Evolutionary conservation across 2,113 vertebrate species (phyloP), one percentile per base, ranked within the genome.

Genomic region (Sapayoa aenigma): DNA sequence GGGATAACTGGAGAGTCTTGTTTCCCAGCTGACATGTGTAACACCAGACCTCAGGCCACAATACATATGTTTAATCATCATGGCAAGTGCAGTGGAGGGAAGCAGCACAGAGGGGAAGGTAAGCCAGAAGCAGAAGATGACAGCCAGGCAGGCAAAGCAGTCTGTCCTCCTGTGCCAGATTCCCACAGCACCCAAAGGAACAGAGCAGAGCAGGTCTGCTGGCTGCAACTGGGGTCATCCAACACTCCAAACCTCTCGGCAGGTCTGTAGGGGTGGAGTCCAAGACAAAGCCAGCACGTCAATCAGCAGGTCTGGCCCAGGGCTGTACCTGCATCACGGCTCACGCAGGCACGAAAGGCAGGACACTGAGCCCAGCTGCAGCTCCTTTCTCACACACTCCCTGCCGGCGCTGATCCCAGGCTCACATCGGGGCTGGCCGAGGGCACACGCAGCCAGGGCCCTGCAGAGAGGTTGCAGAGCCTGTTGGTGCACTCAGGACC

Each of bases 351-450:
- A 39, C 35, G 28, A 4, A 42, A 24, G 25, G 44, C 1, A 15
- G 47, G 41, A 37, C 33, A 3, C 33, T 16, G 63, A 78, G 47
- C 35, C 47, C 2, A 21, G 10, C 53, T 24, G 49, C 53, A 42
- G 47, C 42, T 62, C 41, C 15, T 41, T 58, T 58, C 53, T 84
- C 42, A 5, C 22, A 8, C 12, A 3, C 14, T 56, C 25, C n/a
- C 35, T 59, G 49, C 73, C 37, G 42, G 55, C 15, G 6, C 19
- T 7, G 56, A 46, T 52, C 46, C 52, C 12, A 22, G 50, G 25
- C 69, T 47, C 6, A 2, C 0, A 0, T 9, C 1, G 0, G 62
- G 16, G 25, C 82, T 56, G 65, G 22, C 49, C 14, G 35, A 0
- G 16, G 52, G 72, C 46, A 7, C 39, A 35, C 39, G n/a, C 62